Evolutionary conservation across 2,888 invertebrate genomes (phyloP).

Genomic region (Amblyteles armatorius): DNA sequence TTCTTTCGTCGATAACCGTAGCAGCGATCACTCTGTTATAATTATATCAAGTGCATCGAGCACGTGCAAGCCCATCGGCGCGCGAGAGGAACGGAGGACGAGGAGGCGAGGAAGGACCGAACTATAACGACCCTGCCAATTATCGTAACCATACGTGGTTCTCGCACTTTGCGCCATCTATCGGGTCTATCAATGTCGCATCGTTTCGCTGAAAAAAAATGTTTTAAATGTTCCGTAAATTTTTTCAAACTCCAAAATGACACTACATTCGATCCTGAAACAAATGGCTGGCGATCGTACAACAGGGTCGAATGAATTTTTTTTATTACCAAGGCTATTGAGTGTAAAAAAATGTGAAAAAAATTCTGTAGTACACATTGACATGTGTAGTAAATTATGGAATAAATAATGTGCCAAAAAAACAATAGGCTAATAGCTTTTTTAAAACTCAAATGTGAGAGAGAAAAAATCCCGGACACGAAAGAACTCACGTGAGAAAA

Average conservation of each 20-base stretch:
- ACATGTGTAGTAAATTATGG: not conserved
- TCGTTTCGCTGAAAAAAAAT: not conserved
- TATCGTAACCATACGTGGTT: slow-evolving; percentile 43
- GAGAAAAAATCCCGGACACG: not conserved
- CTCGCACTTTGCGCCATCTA: slow-evolving; percentile 14
- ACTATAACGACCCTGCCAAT: slow-evolving; percentile 45
- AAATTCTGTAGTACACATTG: too few relatives aligned
- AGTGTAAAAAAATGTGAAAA: too few relatives aligned
- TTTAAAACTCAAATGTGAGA: too few relatives aligned
- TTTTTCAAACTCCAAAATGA: not conserved
- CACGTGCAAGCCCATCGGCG: slow-evolving; percentile 51
- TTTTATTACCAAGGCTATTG: too few relatives aligned
- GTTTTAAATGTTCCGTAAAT: not conserved
- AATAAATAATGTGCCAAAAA: not conserved
- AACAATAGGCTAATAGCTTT: too few relatives aligned
- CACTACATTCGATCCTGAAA: too few relatives aligned
- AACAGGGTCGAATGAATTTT: too few relatives aligned
- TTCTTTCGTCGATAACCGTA: slow-evolving; percentile 35
- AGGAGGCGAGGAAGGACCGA: not conserved
- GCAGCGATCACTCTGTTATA: slow-evolving; percentile 53
- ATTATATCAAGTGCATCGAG: slow-evolving; percentile 52
- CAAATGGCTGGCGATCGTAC: too few relatives aligned
- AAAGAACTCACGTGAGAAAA: not conserved
- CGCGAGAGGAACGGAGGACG: slow-evolving; percentile 32
- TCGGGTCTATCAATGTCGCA: not conserved